Base-by-base conservation (phyloP, 2,888 invertebrate species). In the Pachymerium ferrugineum region DNA sequence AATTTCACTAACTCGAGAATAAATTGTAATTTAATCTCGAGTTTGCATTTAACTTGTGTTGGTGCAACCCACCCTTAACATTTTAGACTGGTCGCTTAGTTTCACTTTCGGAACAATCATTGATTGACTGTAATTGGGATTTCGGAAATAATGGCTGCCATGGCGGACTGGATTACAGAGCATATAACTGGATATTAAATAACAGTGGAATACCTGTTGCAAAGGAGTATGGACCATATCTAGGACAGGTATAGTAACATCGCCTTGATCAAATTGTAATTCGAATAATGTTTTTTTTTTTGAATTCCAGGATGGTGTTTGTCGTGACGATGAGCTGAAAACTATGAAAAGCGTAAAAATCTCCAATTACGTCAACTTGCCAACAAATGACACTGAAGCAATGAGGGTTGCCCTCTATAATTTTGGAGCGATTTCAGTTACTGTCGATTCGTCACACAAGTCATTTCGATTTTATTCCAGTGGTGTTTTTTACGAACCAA, bases 401-500 rank as follows among this genome's bases (percentile, higher is more conserved):
- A 83, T 94, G 62, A 88, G 88, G 81, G 83, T 88, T 84, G 96
- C 97, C 0, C 84, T 97, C 42, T 88, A 90, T 78, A 91, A 92
- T 78, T 88, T 94, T 81, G 97, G 97, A 0, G 97, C 97, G 0
- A 86, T 97, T 71, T 96, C 96, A 47, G 83, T 85, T 0, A 80
- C 69, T 42, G 77, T 77, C 25, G 75, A 76, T 38, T 74, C 75
- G 6, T 25, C 33, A 28, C 93, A 90, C 74, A 91, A 89, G 81
- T 89, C 90, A 0, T 93, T 97, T 81, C 91, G 92, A 72, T 97
- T 97, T 84, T 97, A 97, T 81, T 90, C 94, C 0, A 90, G 94
- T 81, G 97, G 97, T 3, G 91, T 97, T n/a, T 97, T 93, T 83
- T 94, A 89, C 81, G 96, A 97, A 69, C 88, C 90, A 0, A 83